Conservation (phyloP, 2,113 vertebrate genomes). For the Neolamprologus brichardi region DNA sequence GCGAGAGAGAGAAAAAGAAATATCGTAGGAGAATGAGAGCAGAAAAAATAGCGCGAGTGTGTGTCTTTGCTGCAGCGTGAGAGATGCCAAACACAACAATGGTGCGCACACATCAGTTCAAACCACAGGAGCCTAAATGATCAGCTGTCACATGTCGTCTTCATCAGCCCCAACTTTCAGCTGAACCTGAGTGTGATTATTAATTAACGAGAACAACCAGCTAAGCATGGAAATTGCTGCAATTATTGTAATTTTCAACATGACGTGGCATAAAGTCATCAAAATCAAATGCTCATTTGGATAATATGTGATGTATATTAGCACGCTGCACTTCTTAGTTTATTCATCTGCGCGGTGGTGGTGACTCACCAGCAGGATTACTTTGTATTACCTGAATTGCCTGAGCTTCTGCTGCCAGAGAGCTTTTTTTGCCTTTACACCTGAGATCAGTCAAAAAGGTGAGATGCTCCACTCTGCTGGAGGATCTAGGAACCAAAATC, state of each 20-base stretch:
- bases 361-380: constrained; percentile 26
- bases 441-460: neutral
- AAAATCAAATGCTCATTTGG: neutral
- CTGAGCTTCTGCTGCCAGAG: neutral
- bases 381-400: neutral
- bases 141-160: neutral
- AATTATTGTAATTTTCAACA: neutral
- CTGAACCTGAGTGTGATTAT: neutral
- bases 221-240: neutral
- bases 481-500: neutral
- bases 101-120: neutral
- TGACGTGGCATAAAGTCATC: neutral
- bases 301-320: neutral
- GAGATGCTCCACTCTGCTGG: constrained; percentile 15
- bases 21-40: neutral
- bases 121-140: neutral
- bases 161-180: neutral
- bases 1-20: neutral
- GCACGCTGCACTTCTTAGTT: neutral
- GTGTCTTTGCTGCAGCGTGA: neutral
- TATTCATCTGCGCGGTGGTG: neutral
- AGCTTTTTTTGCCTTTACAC: neutral
- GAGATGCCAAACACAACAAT: neutral
- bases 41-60: neutral
- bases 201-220: neutral